These are phyloP conservation scores for Toxonevra muliebris DNA, from an alignment of 2,888 invertebrate genomes.

Conservation along the genomic window DNA sequence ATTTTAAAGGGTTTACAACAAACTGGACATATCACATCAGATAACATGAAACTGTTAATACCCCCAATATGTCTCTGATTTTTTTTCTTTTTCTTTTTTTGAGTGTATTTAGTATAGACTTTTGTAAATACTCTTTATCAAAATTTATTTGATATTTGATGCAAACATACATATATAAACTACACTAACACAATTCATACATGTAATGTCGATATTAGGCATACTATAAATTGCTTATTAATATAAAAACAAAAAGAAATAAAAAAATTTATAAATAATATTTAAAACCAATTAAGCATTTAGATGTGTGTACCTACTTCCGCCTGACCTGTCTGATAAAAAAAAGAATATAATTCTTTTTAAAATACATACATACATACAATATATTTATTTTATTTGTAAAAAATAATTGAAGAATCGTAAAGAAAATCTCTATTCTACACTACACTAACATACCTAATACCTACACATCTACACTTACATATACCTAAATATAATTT, in stretches of 20 bases:
- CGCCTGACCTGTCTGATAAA: constrained; percentile 31
- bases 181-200: too few relatives aligned
- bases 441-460: constrained; percentile 6
- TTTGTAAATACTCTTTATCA: too few relatives aligned
- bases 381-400: constrained; percentile 20
- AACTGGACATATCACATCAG: too few relatives aligned
- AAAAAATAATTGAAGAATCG: background rate
- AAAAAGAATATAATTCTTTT: constrained; percentile 10
- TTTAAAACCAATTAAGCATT: background rate
- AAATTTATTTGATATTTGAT: background rate
- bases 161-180: constrained; percentile 16
- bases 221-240: too few relatives aligned
- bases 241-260: too few relatives aligned
- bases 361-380: background rate
- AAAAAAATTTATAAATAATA: background rate
- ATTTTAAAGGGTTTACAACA: too few relatives aligned
- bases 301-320: constrained; percentile 30
- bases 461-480: background rate
- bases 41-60: too few relatives aligned
- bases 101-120: too few relatives aligned
- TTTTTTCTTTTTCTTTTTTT: too few relatives aligned
- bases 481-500: too few relatives aligned
- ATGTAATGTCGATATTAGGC: too few relatives aligned
- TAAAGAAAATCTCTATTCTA: background rate
- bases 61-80: too few relatives aligned